Evolutionary conservation across 2,888 invertebrate genomes (phyloP).

Genomic region (Emesis russula): DNA sequence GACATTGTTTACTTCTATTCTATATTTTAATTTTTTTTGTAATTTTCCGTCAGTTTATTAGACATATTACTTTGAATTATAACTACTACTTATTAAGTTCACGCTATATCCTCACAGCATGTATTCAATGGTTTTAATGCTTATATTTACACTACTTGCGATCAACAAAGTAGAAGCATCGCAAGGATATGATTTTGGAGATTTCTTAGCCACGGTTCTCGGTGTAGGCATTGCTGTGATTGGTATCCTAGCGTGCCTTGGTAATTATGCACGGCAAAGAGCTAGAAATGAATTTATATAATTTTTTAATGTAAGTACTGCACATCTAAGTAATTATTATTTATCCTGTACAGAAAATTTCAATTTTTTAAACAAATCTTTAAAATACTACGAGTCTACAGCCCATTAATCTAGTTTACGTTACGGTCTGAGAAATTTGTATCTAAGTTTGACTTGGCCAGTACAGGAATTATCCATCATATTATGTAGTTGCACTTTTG

Average conservation of each 20-base stretch:
- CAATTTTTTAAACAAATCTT: background rate
- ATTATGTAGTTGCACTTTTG: too few relatives aligned
- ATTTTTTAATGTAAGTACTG: conserved; percentile 89
- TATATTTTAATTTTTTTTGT: background rate
- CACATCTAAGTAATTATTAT: background rate
- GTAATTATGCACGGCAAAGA: conserved; percentile 97
- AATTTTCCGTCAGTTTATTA: background rate
- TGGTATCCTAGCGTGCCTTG: conserved; percentile 97
- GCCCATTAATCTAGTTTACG: background rate
- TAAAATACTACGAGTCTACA: too few relatives aligned
- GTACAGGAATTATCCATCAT: too few relatives aligned
- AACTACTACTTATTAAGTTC: background rate
- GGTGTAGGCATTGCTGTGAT: conserved; percentile 96
- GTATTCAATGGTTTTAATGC: conserved; percentile 92
- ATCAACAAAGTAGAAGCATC: conserved; percentile 94
- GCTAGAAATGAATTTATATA: conserved; percentile 95
- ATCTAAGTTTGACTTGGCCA: too few relatives aligned
- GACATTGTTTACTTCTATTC: background rate
- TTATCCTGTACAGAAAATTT: background rate
- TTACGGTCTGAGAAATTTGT: too few relatives aligned
- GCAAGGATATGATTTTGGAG: conserved; percentile 97
- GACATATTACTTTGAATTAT: background rate
- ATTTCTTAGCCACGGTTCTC: conserved; percentile 97
- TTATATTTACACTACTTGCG: conserved; percentile 92
- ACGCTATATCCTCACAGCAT: conserved; percentile 65